These are phyloP conservation scores for Gallinago paraguaiae DNA, from an alignment of 2,113 vertebrate species.

Conservation along the genomic window DNA sequence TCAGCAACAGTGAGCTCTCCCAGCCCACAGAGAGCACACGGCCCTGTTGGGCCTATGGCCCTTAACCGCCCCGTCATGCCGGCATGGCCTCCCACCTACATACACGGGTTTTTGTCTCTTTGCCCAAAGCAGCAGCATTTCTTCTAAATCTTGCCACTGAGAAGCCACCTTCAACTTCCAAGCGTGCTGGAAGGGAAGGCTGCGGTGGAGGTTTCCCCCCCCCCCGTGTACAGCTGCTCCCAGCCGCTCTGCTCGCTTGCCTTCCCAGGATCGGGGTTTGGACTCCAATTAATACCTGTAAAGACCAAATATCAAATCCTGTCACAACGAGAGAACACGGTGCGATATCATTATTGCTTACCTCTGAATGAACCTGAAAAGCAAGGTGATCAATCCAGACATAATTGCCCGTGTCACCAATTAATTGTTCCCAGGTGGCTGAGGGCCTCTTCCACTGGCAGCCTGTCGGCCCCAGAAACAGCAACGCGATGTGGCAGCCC, in stretches of 20 bases:
- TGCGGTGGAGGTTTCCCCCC: background rate
- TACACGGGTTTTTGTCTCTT: background rate
- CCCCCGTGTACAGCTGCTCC: background rate
- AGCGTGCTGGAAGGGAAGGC: background rate
- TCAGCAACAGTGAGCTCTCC: background rate
- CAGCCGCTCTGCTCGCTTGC: background rate
- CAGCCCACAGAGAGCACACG: background rate
- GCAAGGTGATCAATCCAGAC: background rate
- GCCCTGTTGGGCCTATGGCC: background rate
- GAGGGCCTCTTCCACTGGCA: background rate
- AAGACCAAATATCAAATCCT: background rate
- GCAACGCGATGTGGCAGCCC: background rate
- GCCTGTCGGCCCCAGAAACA: background rate
- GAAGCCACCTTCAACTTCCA: background rate
- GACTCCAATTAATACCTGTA: background rate
- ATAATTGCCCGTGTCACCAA: slow-evolving; percentile 19
- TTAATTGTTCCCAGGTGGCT: background rate
- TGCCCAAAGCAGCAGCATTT: background rate
- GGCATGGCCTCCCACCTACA: background rate
- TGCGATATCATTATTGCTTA: background rate
- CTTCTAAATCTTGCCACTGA: background rate
- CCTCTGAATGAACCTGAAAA: background rate
- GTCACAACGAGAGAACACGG: background rate
- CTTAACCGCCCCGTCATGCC: background rate
- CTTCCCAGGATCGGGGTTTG: background rate